These are phyloP conservation scores for Temnothorax nylanderi DNA, from an alignment of 1,140 invertebrate species.

Conservation along the genomic window DNA sequence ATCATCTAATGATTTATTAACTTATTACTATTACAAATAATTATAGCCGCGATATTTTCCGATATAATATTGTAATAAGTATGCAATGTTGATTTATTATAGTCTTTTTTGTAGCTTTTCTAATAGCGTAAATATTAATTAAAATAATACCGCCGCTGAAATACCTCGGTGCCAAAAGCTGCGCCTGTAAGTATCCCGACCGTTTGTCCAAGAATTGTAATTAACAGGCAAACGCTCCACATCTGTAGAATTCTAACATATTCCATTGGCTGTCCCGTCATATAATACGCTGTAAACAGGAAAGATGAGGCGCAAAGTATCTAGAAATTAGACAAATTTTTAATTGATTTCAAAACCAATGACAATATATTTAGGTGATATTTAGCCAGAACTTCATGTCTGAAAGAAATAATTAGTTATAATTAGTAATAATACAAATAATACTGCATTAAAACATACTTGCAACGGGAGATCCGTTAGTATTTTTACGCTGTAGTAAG, in stretches of 20 bases:
- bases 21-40: no score
- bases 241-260: conserved; percentile 88
- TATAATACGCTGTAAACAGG: conserved; percentile 91
- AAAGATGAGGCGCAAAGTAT: conserved; percentile 91
- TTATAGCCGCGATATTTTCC: not conserved
- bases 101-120: not conserved
- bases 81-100: not conserved
- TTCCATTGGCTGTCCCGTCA: conserved; percentile 93
- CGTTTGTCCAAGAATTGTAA: conserved; percentile 92
- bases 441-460: conserved; percentile 84
- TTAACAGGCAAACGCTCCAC: conserved; percentile 89
- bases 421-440: not conserved
- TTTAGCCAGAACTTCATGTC: conserved; percentile 1
- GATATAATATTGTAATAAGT: not conserved
- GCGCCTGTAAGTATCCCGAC: conserved; percentile 92
- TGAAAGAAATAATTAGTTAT: not conserved
- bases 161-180: conserved; percentile 89
- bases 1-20: no score
- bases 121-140: not conserved
- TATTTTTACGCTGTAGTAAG: conserved; percentile 95
- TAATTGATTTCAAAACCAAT: conserved; percentile 26
- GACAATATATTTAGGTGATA: not conserved
- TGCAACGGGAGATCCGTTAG: conserved; percentile 95
- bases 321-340: conserved; percentile 82
- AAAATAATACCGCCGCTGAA: not conserved